A percentile compares a stretch with the other conserved stretches of the same genome.
These are phyloP conservation scores for Eucriotettix oculatus DNA, from an alignment of 2,888 invertebrate genomes.

Conservation along the genomic window DNA sequence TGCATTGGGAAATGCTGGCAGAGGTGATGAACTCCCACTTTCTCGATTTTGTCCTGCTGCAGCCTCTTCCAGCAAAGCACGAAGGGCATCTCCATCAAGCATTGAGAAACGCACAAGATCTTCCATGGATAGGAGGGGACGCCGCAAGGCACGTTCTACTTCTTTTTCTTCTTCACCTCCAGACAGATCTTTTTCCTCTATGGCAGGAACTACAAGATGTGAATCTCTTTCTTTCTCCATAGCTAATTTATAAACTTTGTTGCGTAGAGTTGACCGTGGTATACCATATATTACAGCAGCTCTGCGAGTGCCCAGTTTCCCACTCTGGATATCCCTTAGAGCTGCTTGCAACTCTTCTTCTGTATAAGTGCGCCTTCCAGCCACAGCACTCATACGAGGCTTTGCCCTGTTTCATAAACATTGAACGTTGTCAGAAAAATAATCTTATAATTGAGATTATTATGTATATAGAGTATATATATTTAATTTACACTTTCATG, in stretches of 20 bases:
- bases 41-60: slow-evolving; percentile 1
- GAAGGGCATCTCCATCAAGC: slow-evolving; percentile 4
- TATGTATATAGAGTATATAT: too few species aligned
- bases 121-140: slow-evolving; percentile 37
- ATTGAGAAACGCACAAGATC: slow-evolving; percentile 35
- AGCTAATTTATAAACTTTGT: slow-evolving; percentile 76
- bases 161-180: slow-evolving; percentile 42
- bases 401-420: slow-evolving; percentile 38
- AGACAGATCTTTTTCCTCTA: slow-evolving; percentile 38
- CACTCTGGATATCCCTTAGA: slow-evolving; percentile 84
- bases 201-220: slow-evolving; percentile 1
- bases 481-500: too few species aligned
- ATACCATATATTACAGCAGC: slow-evolving; percentile 94
- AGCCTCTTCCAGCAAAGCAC: slow-evolving; percentile 9
- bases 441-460: too few species aligned
- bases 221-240: slow-evolving; percentile 50
- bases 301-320: slow-evolving; percentile 78
- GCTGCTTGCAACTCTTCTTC: slow-evolving; percentile 89
- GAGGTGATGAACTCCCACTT: slow-evolving; percentile 11
- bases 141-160: slow-evolving; percentile 37
- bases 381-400: slow-evolving; percentile 35
- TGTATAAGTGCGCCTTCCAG: slow-evolving; percentile 70
- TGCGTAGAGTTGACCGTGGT: slow-evolving; percentile 87
- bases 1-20: slow-evolving; percentile 9
- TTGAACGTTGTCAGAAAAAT: too few species aligned